Conservation (phyloP, 1,140 invertebrate genomes). For the Schlechtendalia chinensis region DNA sequence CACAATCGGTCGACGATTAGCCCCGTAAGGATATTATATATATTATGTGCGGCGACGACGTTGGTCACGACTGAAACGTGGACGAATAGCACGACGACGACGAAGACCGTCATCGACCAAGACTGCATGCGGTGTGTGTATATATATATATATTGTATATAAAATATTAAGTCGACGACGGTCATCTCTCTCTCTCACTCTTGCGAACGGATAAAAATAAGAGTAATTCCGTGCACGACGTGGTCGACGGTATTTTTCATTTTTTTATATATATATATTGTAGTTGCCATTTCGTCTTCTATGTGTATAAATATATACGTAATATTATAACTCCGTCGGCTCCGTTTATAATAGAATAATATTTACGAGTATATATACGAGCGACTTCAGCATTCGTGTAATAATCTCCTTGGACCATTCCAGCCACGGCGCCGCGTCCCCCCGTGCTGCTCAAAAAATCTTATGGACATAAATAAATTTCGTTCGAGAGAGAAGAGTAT, state of each 20-base stretch:
- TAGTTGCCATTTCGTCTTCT: constrained; percentile 5
- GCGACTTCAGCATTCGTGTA: background rate
- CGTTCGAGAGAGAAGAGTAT: no score
- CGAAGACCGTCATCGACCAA: constrained; percentile 21
- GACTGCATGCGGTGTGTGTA: background rate
- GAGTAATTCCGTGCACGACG: constrained; percentile 30
- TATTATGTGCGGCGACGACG: background rate
- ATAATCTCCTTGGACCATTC: background rate
- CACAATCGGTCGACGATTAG: constrained; percentile 40
- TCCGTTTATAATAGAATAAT: background rate
- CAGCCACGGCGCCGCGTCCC: background rate
- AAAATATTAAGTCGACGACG: constrained; percentile 14
- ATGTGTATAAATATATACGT: background rate
- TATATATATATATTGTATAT: background rate
- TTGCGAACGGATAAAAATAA: constrained; percentile 24
- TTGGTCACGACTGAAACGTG: constrained; percentile 38
- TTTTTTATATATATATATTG: background rate
- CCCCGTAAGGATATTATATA: constrained; percentile 14
- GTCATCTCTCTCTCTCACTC: background rate
- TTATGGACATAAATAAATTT: background rate
- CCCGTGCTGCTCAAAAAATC: background rate
- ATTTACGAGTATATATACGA: background rate
- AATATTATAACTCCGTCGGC: background rate
- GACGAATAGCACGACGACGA: constrained; percentile 15
- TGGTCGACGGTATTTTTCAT: constrained; percentile 13